Conservation (phyloP, 2,888 invertebrate genomes). For the Gortyna flavago region DNA sequence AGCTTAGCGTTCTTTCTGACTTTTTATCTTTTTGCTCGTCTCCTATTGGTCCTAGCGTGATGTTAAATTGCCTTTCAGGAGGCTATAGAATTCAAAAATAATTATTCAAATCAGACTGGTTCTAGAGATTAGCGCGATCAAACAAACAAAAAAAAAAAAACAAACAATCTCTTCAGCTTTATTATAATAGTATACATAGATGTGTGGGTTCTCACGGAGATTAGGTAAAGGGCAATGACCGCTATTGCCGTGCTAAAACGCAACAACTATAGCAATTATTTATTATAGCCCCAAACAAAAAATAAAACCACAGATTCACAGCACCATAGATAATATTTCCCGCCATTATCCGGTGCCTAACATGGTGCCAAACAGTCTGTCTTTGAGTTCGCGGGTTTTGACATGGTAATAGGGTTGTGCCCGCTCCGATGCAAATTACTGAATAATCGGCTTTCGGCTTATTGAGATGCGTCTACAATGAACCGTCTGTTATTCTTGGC, state of each 20-base stretch:
- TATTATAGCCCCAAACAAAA: background rate
- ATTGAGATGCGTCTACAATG: constrained; percentile 83
- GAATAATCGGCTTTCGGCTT: constrained; percentile 84
- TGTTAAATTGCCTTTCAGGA: no score
- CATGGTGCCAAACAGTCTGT: constrained; percentile 62
- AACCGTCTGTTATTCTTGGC: constrained; percentile 72
- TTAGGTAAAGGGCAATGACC: background rate
- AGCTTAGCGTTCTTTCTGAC: no score
- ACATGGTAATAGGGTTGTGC: constrained; percentile 82
- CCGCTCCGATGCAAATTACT: constrained; percentile 83
- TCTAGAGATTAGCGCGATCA: no score
- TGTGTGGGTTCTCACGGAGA: background rate
- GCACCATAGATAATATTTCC: constrained; percentile 55
- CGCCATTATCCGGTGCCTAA: constrained; percentile 52
- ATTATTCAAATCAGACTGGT: no score
- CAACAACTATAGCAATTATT: background rate
- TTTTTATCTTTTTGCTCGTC: no score
- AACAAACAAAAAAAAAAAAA: no score
- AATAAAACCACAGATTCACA: constrained; percentile 16
- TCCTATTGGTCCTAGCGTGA: no score
- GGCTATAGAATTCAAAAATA: no score
- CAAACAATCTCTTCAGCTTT: no score
- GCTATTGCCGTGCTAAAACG: background rate
- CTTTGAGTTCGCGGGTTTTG: constrained; percentile 77
- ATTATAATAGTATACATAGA: no score